These are phyloP conservation scores for Trematomus loennbergii DNA, from an alignment of 2,113 vertebrate species.

Conservation along the genomic window DNA sequence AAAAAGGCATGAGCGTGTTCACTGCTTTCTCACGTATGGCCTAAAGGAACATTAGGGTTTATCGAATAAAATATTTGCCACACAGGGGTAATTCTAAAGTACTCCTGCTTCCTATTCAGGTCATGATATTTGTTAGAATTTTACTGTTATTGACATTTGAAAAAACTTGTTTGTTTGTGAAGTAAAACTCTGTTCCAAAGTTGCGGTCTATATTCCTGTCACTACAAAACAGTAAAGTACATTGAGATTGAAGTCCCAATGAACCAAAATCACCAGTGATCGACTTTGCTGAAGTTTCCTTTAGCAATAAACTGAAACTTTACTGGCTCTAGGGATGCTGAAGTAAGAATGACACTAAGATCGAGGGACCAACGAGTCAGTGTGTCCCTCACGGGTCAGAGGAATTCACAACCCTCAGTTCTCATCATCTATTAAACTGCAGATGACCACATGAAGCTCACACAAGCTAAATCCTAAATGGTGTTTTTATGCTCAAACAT, in stretches of 20 bases:
- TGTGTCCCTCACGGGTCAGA: neutral
- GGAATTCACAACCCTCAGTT: neutral
- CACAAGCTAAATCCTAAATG: neutral
- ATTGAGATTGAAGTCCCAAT: too few species aligned
- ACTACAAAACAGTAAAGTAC: too few species aligned
- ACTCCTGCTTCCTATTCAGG: neutral
- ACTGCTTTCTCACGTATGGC: neutral
- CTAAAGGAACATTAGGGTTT: neutral
- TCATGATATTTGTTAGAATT: too few species aligned
- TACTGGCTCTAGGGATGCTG: neutral
- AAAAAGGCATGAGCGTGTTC: neutral
- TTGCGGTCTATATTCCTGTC: too few species aligned
- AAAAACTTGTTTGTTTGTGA: too few species aligned
- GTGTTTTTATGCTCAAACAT: conserved; percentile 8
- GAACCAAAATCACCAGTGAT: neutral
- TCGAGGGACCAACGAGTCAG: too few species aligned
- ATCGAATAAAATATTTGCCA: neutral
- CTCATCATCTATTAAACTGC: neutral
- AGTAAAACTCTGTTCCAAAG: too few species aligned
- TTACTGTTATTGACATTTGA: too few species aligned
- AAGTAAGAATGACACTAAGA: too few species aligned
- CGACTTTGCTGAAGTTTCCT: neutral
- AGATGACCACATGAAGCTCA: neutral
- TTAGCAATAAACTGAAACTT: neutral
- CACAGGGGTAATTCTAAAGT: too few species aligned